A percentile compares a stretch with the other conserved stretches of the same genome.
phyloP scores from a whole-genome alignment of 1,140 invertebrate genomes.

The Calycopis cecrops region DNA sequence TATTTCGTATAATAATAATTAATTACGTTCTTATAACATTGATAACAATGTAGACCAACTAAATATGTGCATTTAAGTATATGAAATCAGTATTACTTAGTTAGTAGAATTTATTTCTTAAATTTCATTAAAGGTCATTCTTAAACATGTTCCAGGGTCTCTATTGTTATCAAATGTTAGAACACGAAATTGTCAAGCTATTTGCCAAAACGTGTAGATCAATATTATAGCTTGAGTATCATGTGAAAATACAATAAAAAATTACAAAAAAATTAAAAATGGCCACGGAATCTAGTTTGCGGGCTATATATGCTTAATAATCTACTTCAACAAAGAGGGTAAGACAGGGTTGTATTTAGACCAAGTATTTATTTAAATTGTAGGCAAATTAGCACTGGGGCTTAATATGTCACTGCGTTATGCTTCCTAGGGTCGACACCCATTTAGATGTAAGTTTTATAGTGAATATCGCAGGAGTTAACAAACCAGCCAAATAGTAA shows the following conservation, averaged over 20 bases:
- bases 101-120: conserved; percentile 4
- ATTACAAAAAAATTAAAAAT: too few relatives aligned
- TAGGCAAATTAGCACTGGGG: conserved; percentile 33
- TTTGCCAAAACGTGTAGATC: too few relatives aligned
- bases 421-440: conserved; percentile 4
- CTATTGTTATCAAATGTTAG: background rate
- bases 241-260: too few relatives aligned
- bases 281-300: background rate
- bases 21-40: background rate
- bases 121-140: background rate
- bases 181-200: too few relatives aligned
- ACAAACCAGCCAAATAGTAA: conserved; percentile 13
- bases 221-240: too few relatives aligned
- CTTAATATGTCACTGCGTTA: conserved; percentile 11
- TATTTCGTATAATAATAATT: too few relatives aligned
- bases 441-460: conserved; percentile 8
- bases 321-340: conserved; percentile 37
- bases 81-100: conserved; percentile 19
- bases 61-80: conserved; percentile 18
- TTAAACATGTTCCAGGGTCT: background rate
- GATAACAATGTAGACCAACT: background rate
- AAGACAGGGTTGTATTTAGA: conserved; percentile 52
- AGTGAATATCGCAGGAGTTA: conserved; percentile 9
- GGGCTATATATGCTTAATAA: conserved; percentile 1
- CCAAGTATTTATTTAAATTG: conserved; percentile 56